Evolutionary conservation across 2,888 invertebrate species (phyloP).

Genomic region (Copidosoma aretas): DNA sequence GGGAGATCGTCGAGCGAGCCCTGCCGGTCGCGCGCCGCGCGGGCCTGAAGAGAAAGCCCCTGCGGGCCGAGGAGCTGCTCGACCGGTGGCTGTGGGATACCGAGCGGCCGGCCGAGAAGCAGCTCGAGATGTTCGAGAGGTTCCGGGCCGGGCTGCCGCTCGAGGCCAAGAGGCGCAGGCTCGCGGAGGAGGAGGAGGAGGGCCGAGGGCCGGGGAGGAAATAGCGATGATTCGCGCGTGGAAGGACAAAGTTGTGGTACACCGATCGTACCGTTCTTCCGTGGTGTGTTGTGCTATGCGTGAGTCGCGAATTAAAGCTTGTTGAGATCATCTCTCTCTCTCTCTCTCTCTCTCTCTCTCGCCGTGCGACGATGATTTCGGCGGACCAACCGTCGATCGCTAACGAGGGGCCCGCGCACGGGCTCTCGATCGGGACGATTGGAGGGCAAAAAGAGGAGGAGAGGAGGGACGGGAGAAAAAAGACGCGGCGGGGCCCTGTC

Average conservation of each 20-base stretch:
- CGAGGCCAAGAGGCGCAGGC: not conserved
- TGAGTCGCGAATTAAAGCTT: not conserved
- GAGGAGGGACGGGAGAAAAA: not conserved
- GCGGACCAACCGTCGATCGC: no score
- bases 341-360: no score
- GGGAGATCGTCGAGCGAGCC: constrained; percentile 61
- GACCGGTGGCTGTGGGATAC: not conserved
- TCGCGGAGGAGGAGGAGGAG: not conserved
- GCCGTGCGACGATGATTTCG: no score
- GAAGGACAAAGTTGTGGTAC: no score
- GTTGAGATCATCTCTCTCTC: no score
- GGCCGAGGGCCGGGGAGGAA: not conserved
- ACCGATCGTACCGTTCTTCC: no score
- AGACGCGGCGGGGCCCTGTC: not conserved
- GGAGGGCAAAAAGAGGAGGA: not conserved
- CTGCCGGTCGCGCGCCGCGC: constrained; percentile 65
- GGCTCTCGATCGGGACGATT: not conserved
- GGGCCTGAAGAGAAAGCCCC: constrained; percentile 65
- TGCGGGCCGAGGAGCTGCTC: constrained; percentile 55
- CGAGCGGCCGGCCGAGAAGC: not conserved
- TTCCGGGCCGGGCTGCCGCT: not conserved
- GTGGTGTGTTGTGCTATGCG: not conserved
- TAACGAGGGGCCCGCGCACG: not conserved
- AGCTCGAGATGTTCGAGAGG: not conserved
- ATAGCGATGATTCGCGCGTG: no score